These are phyloP conservation scores for Scolopax bukidnonensis DNA, from an alignment of 2,797 vertebrate species.

Conservation along the genomic window DNA sequence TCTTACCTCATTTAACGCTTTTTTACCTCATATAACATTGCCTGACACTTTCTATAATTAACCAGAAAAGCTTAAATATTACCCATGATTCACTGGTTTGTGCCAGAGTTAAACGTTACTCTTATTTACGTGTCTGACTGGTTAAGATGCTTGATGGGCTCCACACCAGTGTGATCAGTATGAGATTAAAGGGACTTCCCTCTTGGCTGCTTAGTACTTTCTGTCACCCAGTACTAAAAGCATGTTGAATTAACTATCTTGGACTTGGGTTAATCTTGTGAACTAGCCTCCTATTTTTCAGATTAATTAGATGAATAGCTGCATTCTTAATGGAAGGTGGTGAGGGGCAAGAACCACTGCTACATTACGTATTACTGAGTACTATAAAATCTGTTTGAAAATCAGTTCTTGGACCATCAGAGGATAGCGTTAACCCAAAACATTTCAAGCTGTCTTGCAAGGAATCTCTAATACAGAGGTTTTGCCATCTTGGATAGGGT, in stretches of 20 bases:
- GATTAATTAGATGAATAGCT: background rate
- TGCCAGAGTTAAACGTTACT: background rate
- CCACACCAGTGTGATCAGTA: background rate
- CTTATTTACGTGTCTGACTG: background rate
- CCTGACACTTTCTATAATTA: constrained; percentile 31
- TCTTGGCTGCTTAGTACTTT: background rate
- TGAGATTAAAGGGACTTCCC: background rate
- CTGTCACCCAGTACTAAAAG: background rate
- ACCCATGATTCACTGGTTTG: background rate
- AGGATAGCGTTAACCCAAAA: background rate
- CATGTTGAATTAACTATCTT: fast-evolving
- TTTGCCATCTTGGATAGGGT: background rate
- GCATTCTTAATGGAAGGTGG: background rate
- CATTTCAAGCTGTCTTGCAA: background rate
- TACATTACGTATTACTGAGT: background rate
- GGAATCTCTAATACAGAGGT: background rate
- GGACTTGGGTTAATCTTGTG: background rate
- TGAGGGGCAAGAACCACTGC: background rate
- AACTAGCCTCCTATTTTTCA: background rate
- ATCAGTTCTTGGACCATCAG: background rate
- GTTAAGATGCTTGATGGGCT: background rate
- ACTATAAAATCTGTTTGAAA: background rate
- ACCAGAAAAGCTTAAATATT: constrained; percentile 32
- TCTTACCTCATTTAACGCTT: background rate
- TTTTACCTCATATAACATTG: background rate